Evolutionary conservation across 2,888 invertebrate genomes (phyloP).

Genomic region (Cerceris rybyensis): DNA sequence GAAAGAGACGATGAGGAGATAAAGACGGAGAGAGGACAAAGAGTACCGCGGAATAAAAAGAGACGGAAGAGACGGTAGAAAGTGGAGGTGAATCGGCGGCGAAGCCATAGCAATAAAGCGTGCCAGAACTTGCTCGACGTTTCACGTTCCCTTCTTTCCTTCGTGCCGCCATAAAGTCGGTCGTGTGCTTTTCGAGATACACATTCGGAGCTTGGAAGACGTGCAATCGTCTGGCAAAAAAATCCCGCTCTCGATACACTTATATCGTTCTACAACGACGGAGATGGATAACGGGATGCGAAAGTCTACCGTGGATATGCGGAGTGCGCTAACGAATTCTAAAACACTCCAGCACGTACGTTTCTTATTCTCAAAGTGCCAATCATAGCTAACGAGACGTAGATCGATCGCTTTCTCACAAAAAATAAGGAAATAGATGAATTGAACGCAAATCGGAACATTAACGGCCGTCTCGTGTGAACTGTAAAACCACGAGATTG

Average conservation of each 20-base stretch:
- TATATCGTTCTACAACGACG: slow-evolving; percentile 4
- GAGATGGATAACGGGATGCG: slow-evolving; percentile 6
- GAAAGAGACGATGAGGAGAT: slow-evolving; percentile 15
- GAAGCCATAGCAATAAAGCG: slow-evolving; percentile 61
- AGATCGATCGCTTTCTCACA: no score
- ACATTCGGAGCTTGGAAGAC: slow-evolving; percentile 25
- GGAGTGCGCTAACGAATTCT: no score
- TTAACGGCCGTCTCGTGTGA: no score
- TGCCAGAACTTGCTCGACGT: slow-evolving; percentile 53
- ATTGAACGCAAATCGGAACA: no score
- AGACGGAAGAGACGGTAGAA: slow-evolving; percentile 6
- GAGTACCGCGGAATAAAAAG: slow-evolving; percentile 5
- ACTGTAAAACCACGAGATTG: no score
- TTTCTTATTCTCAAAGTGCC: no score
- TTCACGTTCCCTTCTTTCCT: slow-evolving; percentile 38
- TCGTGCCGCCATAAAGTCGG: slow-evolving; percentile 41
- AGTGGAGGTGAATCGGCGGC: slow-evolving; percentile 26
- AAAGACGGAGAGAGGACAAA: neutral
- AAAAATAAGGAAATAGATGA: no score
- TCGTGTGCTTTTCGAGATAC: slow-evolving; percentile 22
- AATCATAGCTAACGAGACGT: no score
- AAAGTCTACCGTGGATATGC: slow-evolving; percentile 7
- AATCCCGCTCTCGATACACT: slow-evolving; percentile 14
- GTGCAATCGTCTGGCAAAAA: slow-evolving; percentile 16
- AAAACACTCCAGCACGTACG: no score